Evolutionary conservation across 2,113 vertebrate genomes (phyloP).

Genomic region (Urocynchramus pylzowi): DNA sequence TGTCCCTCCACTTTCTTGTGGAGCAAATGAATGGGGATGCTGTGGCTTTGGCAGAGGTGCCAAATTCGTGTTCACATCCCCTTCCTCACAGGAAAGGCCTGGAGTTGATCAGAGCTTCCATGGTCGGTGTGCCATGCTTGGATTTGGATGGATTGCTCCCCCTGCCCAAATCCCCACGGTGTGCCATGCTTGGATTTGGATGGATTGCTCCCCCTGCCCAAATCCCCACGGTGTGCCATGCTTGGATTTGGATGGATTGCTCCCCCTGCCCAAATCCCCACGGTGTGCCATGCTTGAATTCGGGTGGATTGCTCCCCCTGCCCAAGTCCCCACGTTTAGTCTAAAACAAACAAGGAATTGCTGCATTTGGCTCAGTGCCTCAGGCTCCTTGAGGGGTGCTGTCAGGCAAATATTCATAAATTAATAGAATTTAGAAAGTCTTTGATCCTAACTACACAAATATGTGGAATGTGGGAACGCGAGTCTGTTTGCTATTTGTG

Average conservation of each 20-base stretch:
- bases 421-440: background rate
- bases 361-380: background rate
- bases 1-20: background rate
- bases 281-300: background rate
- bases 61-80: background rate
- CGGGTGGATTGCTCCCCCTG: background rate
- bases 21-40: background rate
- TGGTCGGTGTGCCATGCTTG: background rate
- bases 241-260: background rate
- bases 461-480: background rate
- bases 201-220: background rate
- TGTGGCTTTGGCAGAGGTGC: background rate
- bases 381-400: background rate
- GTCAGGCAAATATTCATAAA: background rate
- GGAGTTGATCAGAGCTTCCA: background rate
- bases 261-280: background rate
- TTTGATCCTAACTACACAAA: background rate
- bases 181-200: too few relatives aligned
- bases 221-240: too few relatives aligned
- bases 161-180: background rate
- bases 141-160: background rate
- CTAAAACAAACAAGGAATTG: background rate
- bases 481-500: constrained; percentile 1
- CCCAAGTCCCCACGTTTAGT: background rate
- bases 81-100: background rate